phyloP scores from a whole-genome alignment of 30 jellyfish, hydroid and myxozoan species.

The Cassiopea xamachana region DNA sequence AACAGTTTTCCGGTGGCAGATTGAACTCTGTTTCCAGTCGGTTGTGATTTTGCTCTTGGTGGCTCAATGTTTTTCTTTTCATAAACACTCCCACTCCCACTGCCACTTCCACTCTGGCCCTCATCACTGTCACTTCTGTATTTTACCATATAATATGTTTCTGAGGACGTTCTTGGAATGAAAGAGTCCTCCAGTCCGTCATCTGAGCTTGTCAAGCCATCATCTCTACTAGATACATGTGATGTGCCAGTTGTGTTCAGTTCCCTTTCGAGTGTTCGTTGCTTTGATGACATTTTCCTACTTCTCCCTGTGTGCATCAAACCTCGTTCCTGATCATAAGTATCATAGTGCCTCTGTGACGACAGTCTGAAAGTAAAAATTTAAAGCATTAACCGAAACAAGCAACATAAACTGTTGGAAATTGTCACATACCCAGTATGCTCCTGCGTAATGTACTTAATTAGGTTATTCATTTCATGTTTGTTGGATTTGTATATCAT shows the following conservation, averaged over 20 bases:
- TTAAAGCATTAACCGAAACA: not conserved
- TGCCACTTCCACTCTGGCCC: constrained; percentile 5
- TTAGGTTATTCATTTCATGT: too few species aligned
- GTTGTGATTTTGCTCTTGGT: constrained; percentile 69
- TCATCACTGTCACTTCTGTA: constrained; percentile 18
- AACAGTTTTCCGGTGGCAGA: constrained; percentile 69
- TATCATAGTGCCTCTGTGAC: constrained; percentile 16
- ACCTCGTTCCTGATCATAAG: constrained; percentile 63
- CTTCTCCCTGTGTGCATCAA: constrained; percentile 59
- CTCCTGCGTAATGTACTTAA: too few species aligned
- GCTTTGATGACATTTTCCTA: constrained; percentile 77
- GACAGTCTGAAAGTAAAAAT: not conserved
- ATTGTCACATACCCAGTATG: too few species aligned
- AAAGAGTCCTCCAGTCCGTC: constrained; percentile 56
- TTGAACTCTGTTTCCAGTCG: constrained; percentile 59
- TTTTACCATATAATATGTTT: constrained; percentile 18
- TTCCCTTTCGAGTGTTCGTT: constrained; percentile 65
- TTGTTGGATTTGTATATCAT: too few species aligned
- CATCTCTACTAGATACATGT: constrained; percentile 35
- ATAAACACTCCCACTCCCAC: constrained; percentile 31
- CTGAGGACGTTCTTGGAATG: constrained; percentile 43
- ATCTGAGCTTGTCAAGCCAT: constrained; percentile 55
- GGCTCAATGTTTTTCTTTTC: constrained; percentile 60
- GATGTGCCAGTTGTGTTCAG: constrained; percentile 53
- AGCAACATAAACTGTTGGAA: not conserved